Percentiles rank a stretch among this genome's conserved stretches.
Conservation (phyloP, 2,113 vertebrate genomes). For the Pomatostomus ruficeps region DNA sequence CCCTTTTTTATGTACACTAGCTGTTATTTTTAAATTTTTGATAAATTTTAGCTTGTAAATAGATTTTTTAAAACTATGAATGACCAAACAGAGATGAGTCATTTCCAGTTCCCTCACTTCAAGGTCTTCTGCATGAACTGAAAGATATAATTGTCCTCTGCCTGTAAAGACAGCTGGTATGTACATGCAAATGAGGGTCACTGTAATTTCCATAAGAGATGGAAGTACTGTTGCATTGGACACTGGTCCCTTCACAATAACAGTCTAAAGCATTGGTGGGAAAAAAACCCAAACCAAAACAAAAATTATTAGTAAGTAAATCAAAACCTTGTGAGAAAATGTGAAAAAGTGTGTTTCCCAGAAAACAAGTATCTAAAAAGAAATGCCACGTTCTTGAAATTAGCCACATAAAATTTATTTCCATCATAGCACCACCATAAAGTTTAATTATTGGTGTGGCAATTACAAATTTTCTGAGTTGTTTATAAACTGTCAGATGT, state of each 20-base stretch:
- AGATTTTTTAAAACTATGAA: neutral
- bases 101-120: neutral
- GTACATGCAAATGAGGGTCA: conserved; percentile 36
- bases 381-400: neutral
- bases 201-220: neutral
- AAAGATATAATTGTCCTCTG: conserved; percentile 43
- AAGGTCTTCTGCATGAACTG: conserved; percentile 10
- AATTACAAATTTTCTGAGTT: neutral
- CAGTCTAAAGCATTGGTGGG: neutral
- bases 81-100: neutral
- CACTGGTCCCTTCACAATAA: neutral
- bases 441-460: neutral
- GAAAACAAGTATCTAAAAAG: neutral
- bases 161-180: conserved; percentile 24
- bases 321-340: neutral
- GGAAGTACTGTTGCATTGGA: neutral
- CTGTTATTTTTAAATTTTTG: neutral
- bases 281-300: neutral
- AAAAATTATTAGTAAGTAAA: neutral
- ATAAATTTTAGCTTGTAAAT: neutral
- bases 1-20: neutral
- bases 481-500: neutral
- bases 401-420: neutral
- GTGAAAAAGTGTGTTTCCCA: neutral
- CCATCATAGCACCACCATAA: neutral